These are phyloP conservation scores for Empis livida DNA, from an alignment of 2,888 invertebrate species.

Conservation along the genomic window DNA sequence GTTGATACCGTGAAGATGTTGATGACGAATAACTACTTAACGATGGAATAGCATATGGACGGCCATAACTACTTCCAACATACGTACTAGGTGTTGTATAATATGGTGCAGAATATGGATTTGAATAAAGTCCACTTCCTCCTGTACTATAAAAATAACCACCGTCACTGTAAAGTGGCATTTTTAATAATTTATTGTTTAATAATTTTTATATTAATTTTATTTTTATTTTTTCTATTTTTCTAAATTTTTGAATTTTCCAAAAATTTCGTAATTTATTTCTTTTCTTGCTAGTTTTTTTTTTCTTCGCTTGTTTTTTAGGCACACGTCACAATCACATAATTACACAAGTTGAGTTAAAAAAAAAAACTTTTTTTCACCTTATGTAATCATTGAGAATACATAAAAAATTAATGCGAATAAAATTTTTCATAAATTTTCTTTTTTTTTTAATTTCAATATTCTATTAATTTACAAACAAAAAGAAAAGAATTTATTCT, in stretches of 20 bases:
- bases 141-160: slow-evolving; percentile 39
- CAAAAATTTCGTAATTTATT: too few species aligned
- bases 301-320: background rate
- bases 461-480: slow-evolving; percentile 9
- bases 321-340: background rate
- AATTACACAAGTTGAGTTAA: background rate
- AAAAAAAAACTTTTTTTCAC: too few species aligned
- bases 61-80: background rate
- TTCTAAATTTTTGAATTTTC: too few species aligned
- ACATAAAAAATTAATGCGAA: background rate
- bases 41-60: slow-evolving; percentile 36
- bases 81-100: slow-evolving; percentile 33
- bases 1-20: slow-evolving; percentile 47
- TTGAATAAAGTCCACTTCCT: slow-evolving; percentile 36
- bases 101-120: slow-evolving; percentile 34
- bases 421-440: slow-evolving; percentile 9
- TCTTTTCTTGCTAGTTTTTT: too few species aligned
- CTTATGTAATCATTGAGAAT: too few species aligned
- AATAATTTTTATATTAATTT: too few species aligned
- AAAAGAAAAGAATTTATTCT: too few species aligned
- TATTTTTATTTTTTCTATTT: too few species aligned
- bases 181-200: slow-evolving; percentile 20
- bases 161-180: slow-evolving; percentile 59
- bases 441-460: slow-evolving; percentile 23
- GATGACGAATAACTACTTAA: slow-evolving; percentile 38